Conservation (phyloP, 23 tunicate genomes). For the Styela clava region DNA sequence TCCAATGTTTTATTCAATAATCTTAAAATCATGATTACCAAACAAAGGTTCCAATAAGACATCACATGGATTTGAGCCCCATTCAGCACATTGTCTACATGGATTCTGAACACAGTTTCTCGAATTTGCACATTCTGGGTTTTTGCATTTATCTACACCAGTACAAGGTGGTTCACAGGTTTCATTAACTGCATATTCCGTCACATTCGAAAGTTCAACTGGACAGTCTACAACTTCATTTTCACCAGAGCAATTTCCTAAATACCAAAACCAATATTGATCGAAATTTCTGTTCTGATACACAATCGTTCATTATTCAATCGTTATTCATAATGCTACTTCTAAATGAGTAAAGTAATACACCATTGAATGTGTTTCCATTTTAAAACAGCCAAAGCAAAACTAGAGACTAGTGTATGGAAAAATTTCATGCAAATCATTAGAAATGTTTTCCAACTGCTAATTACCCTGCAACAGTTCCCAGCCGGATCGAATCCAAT, state of each 20-base stretch:
- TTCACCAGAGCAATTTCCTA: background rate
- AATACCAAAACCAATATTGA: background rate
- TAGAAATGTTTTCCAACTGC: too few species aligned
- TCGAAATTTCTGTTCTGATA: background rate
- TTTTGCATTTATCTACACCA: constrained; percentile 11
- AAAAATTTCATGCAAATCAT: too few species aligned
- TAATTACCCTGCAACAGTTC: too few species aligned
- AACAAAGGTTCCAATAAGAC: constrained; percentile 16
- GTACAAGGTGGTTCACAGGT: constrained; percentile 24
- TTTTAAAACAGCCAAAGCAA: too few species aligned
- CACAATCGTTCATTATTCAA: too few species aligned
- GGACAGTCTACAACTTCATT: background rate
- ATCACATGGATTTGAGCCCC: constrained; percentile 23
- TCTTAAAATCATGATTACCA: constrained; percentile 18
- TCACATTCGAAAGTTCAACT: background rate
- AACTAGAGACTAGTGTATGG: too few species aligned
- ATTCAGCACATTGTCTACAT: constrained; percentile 20
- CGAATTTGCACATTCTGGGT: constrained; percentile 10
- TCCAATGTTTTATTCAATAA: too few species aligned
- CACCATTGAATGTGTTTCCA: too few species aligned
- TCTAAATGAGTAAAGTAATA: too few species aligned
- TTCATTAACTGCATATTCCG: background rate
- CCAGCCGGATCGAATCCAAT: too few species aligned
- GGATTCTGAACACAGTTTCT: constrained; percentile 1
- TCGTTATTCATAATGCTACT: too few species aligned